phyloP scores from a whole-genome alignment of 2,888 invertebrate genomes.

The Eupithecia subumbrata region DNA sequence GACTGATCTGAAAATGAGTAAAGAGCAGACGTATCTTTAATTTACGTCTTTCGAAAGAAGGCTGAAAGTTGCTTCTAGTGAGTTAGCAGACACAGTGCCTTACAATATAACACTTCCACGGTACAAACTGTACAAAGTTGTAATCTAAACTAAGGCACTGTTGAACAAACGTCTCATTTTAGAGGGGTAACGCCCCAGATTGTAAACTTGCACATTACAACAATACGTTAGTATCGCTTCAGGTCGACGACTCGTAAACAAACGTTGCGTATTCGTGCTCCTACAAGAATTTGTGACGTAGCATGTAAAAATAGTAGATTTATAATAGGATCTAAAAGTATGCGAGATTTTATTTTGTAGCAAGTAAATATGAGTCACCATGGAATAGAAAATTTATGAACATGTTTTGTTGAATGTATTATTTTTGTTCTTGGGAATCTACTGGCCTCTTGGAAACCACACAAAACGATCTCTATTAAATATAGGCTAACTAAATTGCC shows the following conservation, averaged over 20 bases:
- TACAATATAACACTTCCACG: not conserved
- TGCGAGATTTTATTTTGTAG: conserved; percentile 3
- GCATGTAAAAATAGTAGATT: conserved; percentile 46
- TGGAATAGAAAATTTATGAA: not conserved
- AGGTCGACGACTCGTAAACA: conserved; percentile 78
- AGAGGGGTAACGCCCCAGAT: conserved; percentile 78
- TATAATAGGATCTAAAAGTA: conserved; percentile 17
- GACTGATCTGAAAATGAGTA: not conserved
- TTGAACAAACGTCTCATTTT: conserved; percentile 75
- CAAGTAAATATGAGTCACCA: not conserved
- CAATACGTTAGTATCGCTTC: conserved; percentile 73
- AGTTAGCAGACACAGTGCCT: not conserved
- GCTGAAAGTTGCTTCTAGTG: not conserved
- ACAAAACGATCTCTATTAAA: not conserved
- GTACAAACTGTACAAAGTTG: conserved; percentile 68
- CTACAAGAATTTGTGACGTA: conserved; percentile 49
- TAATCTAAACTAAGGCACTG: conserved; percentile 67
- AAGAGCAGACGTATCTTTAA: not conserved
- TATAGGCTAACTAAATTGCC: not conserved
- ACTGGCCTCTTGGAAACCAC: not conserved
- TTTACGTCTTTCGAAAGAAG: not conserved
- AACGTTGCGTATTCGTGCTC: conserved; percentile 57
- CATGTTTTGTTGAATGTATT: not conserved
- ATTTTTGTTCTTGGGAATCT: not conserved
- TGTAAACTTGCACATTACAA: conserved; percentile 73